Evolutionary conservation across 2,113 vertebrate genomes (phyloP), one percentile per base, ranked within the genome.

Genomic region (Saguinus imperator): DNA sequence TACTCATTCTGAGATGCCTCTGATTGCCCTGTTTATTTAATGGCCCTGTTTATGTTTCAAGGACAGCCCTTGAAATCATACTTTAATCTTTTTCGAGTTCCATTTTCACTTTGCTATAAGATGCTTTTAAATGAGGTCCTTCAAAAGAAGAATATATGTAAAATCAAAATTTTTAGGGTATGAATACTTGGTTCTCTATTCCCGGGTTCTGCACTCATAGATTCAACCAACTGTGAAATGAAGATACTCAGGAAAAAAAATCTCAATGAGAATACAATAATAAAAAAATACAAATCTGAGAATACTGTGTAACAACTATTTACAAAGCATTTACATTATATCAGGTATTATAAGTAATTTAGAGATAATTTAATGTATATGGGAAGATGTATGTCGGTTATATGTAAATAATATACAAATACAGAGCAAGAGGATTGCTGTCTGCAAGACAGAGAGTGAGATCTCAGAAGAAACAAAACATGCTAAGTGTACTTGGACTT

Each of bases 161-260:
- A 89, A 89, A 21, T 84, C 20, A 77, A n/a, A 66, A 27, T 25
- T 45, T 48, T 77, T 29, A 18, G 27, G 25, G 4, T 76, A 7
- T 32, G 45, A 77, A 48, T 82, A 50, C 25, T 76, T 48, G 17
- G 29, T 40, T 45, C 25, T 16, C 40, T 77, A 35, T 32, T 18
- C 45, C 5, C 0, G 0, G 3, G 17, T 77, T 76, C 76, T 35
- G 8, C 1, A 29, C 32, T 48, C 40, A 25, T 50, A 13, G 14
- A 77, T 77, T 77, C 76, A 77, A 32, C 76, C 27, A 77, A 76
- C 43, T 17, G 27, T 76, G 73, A 37, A 45, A 29, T 3, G 14
- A 76, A 45, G 25, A 45, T 50, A 77, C 35, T 77, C 8, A 25
- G 29, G 40, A 10, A 20, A 50, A 21, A 18, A 50, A 48, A 18